Evolutionary conservation across 2,888 invertebrate species (phyloP).

Genomic region (Drosophila greeni): DNA sequence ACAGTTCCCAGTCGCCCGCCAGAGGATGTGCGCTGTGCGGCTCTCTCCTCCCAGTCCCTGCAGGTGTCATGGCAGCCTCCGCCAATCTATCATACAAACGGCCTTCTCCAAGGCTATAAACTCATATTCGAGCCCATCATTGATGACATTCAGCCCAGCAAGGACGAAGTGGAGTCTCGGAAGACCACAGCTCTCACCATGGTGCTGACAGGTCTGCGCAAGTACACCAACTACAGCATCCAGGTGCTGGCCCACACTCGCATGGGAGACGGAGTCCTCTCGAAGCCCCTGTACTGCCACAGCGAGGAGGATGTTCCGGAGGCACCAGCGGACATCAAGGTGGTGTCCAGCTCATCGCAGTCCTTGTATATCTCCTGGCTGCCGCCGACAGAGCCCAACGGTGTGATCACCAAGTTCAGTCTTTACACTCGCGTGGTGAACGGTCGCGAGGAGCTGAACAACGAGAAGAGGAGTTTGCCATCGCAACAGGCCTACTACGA

Average conservation of each 20-base stretch:
- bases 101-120: conserved; percentile 87
- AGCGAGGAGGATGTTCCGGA: conserved; percentile 91
- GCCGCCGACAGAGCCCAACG: conserved; percentile 86
- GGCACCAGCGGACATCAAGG: conserved; percentile 88
- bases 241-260: conserved; percentile 88
- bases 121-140: conserved; percentile 84
- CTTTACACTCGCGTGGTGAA: conserved; percentile 85
- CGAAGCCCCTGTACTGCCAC: conserved; percentile 84
- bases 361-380: conserved; percentile 89
- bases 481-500: conserved; percentile 84
- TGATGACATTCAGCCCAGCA: conserved; percentile 80
- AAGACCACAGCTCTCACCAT: conserved; percentile 85
- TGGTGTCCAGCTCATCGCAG: conserved; percentile 86
- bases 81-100: conserved; percentile 85
- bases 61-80: conserved; percentile 91
- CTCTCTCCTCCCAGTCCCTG: conserved; percentile 86
- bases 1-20: conserved; percentile 89
- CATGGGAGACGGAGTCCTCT: conserved; percentile 87
- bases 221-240: conserved; percentile 89
- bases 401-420: conserved; percentile 87
- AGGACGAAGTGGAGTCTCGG: conserved; percentile 81
- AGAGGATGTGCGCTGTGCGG: conserved; percentile 86
- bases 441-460: conserved; percentile 84
- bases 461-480: conserved; percentile 83
- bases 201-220: conserved; percentile 85